Percentiles rank a stretch among this genome's conserved stretches.
phyloP scores from a whole-genome alignment of 2,797 vertebrate genomes.

The Fratercula arctica region DNA sequence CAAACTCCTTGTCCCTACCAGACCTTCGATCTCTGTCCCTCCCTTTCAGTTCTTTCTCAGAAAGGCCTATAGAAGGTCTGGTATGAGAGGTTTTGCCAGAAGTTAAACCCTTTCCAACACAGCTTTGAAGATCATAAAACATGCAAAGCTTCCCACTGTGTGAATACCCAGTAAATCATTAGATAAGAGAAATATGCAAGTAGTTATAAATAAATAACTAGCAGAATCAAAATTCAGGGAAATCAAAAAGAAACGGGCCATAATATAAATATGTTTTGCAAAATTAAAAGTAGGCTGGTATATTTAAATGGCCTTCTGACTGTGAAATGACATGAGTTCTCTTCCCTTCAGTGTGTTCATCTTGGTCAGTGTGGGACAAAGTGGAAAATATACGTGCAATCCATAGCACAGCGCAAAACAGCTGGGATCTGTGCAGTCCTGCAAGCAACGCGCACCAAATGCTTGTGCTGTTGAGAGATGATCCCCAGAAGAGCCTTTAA shows the following conservation, averaged over 20 bases:
- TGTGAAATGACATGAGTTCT: background rate
- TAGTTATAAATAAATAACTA: background rate
- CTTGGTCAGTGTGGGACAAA: background rate
- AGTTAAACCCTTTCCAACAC: background rate
- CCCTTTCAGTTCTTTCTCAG: background rate
- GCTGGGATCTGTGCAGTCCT: background rate
- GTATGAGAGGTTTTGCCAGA: background rate
- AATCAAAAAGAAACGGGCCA: background rate
- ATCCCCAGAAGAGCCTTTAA: background rate
- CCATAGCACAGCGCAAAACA: background rate
- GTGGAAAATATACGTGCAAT: background rate
- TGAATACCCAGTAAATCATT: background rate
- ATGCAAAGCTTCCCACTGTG: background rate
- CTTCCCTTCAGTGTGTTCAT: background rate
- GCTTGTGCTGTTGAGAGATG: background rate
- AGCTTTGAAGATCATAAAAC: background rate
- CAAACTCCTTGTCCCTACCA: background rate
- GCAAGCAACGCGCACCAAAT: background rate
- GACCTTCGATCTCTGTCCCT: background rate
- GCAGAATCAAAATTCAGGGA: background rate
- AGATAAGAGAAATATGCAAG: background rate
- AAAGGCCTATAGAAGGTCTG: background rate
- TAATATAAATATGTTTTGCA: background rate
- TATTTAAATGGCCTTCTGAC: background rate
- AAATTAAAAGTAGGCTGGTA: background rate